Evolutionary conservation across 2,113 vertebrate species (phyloP), one percentile per base, ranked within the genome.

Genomic region (Pavo muticus): DNA sequence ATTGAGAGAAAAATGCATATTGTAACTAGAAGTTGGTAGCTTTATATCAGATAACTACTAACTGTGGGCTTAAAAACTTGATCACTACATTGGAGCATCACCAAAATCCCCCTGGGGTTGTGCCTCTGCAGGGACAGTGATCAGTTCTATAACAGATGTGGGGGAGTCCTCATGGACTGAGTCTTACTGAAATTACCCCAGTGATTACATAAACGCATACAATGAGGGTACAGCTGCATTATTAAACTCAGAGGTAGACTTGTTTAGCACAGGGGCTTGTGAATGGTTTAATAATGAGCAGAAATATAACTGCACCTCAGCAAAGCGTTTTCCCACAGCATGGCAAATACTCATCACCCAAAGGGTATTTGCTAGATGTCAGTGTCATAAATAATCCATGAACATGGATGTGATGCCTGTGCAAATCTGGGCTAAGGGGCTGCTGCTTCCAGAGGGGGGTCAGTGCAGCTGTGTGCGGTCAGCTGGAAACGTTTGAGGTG

Each of bases 341-440:
- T 75, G 73, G 25, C 37, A 37, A 37, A 74, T 30, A 19, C 39
- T 74, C 32, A 35, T 78, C 13, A 3, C 40, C 83, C 48, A 8
- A 23, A 81, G 45, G 83, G 44, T 68, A 6, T 70, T 94, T 83
- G 39, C 1, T 4, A 44, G 29, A 40, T 56, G 75, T 54, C 52
- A 32, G 10, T 37, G 20, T 64, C 72, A 30, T 60, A 77, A 93
- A 91, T 84, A 78, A 84, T 75, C 85, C 44, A 48, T 44, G 0
- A 0, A 8, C 1, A 4, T 29, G 14, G 0, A 9, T 1, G 5
- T 29, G 11, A 29, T 68, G 73, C 69, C 73, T 5, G 1, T 47
- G 32, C 19, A 63, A 88, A 65, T 71, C n/a, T 90, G 65, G n/a
- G 76, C 72, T 76, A 47, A 74, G 52, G 21, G 78, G 20, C 61